Percentiles rank a stretch among this genome's conserved stretches.
phyloP scores from a whole-genome alignment of 1,140 invertebrate genomes.

The Charaxes varanes region DNA sequence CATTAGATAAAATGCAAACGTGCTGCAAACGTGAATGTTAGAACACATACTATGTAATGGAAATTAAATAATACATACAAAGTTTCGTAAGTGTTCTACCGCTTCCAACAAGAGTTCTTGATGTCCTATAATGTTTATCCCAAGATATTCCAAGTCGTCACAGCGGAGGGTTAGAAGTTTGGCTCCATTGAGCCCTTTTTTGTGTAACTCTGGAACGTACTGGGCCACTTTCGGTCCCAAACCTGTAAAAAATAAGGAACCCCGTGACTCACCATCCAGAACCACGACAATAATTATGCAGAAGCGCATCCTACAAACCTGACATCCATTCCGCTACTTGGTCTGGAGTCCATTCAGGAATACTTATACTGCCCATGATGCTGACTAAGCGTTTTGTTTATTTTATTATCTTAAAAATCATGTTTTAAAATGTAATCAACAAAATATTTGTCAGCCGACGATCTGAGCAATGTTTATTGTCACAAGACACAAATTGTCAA shows the following conservation, averaged over 20 bases:
- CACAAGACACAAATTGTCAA: conserved; percentile 9
- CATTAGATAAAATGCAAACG: not conserved
- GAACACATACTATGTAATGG: not conserved
- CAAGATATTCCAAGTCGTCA: conserved; percentile 90
- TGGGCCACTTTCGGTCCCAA: conserved; percentile 86
- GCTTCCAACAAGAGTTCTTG: conserved; percentile 95
- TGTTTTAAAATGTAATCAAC: conserved; percentile 13
- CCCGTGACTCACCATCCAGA: conserved; percentile 39
- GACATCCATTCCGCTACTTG: conserved; percentile 95
- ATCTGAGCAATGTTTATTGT: conserved; percentile 22
- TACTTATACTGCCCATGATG: conserved; percentile 86
- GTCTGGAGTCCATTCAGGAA: conserved; percentile 93
- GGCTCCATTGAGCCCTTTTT: conserved; percentile 87
- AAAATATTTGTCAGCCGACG: conserved; percentile 10
- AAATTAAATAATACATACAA: conserved; percentile 79
- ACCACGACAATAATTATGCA: too few species aligned
- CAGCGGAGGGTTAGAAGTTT: conserved; percentile 87
- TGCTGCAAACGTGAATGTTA: not conserved
- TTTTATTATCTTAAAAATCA: conserved; percentile 14
- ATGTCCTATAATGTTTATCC: conserved; percentile 89
- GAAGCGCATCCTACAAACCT: too few species aligned
- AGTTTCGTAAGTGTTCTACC: conserved; percentile 89
- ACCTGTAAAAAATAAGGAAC: conserved; percentile 73
- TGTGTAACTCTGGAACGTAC: conserved; percentile 88
- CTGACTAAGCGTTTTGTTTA: conserved; percentile 11